Evolutionary conservation across 2,113 vertebrate genomes (phyloP), one percentile per base, ranked within the genome.

Genomic region (Perca fluviatilis): DNA sequence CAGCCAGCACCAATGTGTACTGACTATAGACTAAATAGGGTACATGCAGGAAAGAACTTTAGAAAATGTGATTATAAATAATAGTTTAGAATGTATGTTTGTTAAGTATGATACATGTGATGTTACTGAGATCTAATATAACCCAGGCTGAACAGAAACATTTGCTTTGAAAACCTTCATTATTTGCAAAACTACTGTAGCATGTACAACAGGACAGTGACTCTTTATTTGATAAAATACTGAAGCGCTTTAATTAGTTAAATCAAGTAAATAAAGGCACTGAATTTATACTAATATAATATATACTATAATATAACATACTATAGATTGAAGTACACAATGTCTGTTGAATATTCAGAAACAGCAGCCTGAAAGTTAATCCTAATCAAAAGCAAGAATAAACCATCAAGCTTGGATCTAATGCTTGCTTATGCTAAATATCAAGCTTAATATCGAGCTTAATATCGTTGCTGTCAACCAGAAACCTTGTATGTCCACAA

Each of bases 81-180:
- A 72, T 36, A 76, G 53, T 73, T 40, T 15, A 16, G 56, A 72
- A 9, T 43, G 40, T 64, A 21, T 25, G 27, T 77, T 76, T 77
- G 33, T 73, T 33, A 16, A 6, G 3, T 62, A 65, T 61, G 14
- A 33, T 9, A 16, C 12, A 2, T 16, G 25, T 46, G 46, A 62
- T 27, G 60, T 12, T 87, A 58, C 53, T 40, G 36, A 40, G 36
- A 40, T 9, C 2, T 40, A 40, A 83, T n/a, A 8, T 56, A 74
- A 80, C 75, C 86, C 51, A 54, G 68, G 25, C n/a, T 30, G 62
- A 65, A 56, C 2, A 23, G 46, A 73, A 62, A 68, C 19, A 51
- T 43, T 51, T 47, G 13, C 57, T 54, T 74, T 30, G 3, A 30
- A 30, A 30, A 30, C 30, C 30, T 27, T 27, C 27, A 27, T 27